Base-by-base conservation (phyloP, 2,113 vertebrate genomes). In the Dolichotis patagonum region DNA sequence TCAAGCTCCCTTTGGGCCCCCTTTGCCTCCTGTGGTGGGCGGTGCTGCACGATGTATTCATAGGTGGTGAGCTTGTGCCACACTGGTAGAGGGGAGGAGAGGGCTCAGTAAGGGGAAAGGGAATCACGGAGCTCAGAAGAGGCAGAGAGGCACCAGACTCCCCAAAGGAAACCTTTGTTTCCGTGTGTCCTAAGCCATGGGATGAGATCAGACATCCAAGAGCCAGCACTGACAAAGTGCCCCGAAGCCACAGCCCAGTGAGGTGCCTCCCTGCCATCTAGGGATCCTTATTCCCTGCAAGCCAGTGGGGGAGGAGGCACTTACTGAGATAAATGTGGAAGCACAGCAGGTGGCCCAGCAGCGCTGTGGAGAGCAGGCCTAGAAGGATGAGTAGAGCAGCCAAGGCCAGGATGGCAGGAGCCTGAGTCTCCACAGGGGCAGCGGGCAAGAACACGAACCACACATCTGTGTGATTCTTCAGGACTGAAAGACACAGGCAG, bases 301-400 rank as follows among this genome's bases (percentile, higher is more conserved):
- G 52, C 56, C 41, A 38, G 30, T 20, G 17, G 35, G n/a, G 2
- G 3, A 0, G 7, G 67, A 52, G 22, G 6, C 78, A 99, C 99
- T 98, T 98, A 99, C 99, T 99, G 96, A 99, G 99, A 98, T 99
- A 99, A 91, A 99, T 96, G 98, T 99, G 99, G 98, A 99, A 99
- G 97, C 98, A 99, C 86, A 99, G 98, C 91, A 99, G 98, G 96
- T 99, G 99, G 60, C 99, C 99, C 1, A 99, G 99, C 88, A 99
- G 98, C 63, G 99, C 98, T 2, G 98, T 96, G 0, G 99, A 99
- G 94, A 99, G 98, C 69, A 99, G 98, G 78, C 99, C 99, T 96
- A 99, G 97, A 28, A 99, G 97, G 75, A 99, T 99, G 52, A 99
- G 99, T 9, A 99, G 80, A 11, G 98, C 99, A 84, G 99, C 98